Base-by-base conservation (phyloP, 2,113 vertebrate species). In the Neodon shergylaensis region DNA sequence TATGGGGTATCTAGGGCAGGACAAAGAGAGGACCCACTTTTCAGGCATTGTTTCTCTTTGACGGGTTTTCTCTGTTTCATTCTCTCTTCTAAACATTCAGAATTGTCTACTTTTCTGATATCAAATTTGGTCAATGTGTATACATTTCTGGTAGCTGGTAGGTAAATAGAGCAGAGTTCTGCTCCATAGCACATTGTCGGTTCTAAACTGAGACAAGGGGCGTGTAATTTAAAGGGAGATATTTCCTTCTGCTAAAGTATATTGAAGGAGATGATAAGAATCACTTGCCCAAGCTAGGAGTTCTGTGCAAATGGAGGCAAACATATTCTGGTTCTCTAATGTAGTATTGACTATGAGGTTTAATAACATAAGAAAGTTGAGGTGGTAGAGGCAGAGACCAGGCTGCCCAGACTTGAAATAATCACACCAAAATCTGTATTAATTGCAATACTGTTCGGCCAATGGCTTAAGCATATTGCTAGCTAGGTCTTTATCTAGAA, bases 101-200 rank as follows among this genome's bases (percentile, higher is more conserved):
- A 94, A 82, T 89, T 66, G 65, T 42, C 78, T 88, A n/a, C 61
- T 33, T 95, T 90, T 93, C 81, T 65, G 81, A 47, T 86, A 94
- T 31, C 73, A 95, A 83, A 91, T 58, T 61, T 70, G 72, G 66
- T 91, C 70, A 74, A 5, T 33, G 66, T 77, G 74, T 92, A 86
- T 83, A 68, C 47, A n/a, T 96, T 87, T 85, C 82, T 70, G 91
- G 82, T 81, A 97, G 85, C 91, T 96, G 92, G 74, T 88, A n/a
- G 86, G 54, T 78, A 95, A 77, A 92, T 94, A 42, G 17, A 82
- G 21, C 39, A 2, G 61, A 85, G 61, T 77, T 73, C 63, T 94
- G 33, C 85, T 54, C 65, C 26, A 12, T 28, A 52, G 52, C 47
- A 39, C 54, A 76, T 90, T 91, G 54, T 49, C 14, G 73, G 54